Evolutionary conservation across 2,797 vertebrate species (phyloP), one percentile per base, ranked within the genome.

Genomic region (Alca torda): DNA sequence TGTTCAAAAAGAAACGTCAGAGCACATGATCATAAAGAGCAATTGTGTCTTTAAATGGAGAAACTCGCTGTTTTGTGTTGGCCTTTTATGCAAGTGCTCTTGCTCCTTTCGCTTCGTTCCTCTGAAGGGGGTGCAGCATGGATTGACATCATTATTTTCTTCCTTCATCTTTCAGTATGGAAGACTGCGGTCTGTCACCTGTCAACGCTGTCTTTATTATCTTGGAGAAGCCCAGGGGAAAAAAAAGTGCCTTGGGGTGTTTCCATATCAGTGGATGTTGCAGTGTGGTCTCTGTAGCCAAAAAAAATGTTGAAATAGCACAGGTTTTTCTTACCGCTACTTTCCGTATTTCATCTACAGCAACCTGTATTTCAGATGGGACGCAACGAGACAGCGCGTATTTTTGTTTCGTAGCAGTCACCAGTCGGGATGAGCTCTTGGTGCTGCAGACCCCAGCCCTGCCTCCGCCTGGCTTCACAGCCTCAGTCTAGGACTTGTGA

Each of bases 191-290:
- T 65, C 76, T 90, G 80, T 39, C 89, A 81, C 95, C 96, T 97
- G 90, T 96, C 97, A 97, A 78, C 96, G 4, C 95, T 3, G 35
- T 30, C 94, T 91, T 97, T 95, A 96, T 97, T 96, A 93, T 95
- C 59, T 15, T 73, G 69, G 74, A 94, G 93, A 76, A 90, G 48
- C 54, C 20, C 25, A 4, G 63, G 63, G 68, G 28, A 13, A 48
- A 59, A 59, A 76, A 63, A 60, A 43, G 28, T 74, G 93, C 85
- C 78, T 85, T 60, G 85, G 46, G 82, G 81, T 91, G 87, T 91
- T 95, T 91, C 81, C 67, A 6, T 84, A 45, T 77, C 4, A 2
- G 85, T 73, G 41, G 54, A 31, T 54, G 33, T 64, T 77, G 50
- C 76, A 46, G 85, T 12, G 35, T n/a, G 72, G 67, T 73, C 80